Base-by-base conservation (phyloP, 2,113 vertebrate genomes). In the Cavia porcellus region DNA sequence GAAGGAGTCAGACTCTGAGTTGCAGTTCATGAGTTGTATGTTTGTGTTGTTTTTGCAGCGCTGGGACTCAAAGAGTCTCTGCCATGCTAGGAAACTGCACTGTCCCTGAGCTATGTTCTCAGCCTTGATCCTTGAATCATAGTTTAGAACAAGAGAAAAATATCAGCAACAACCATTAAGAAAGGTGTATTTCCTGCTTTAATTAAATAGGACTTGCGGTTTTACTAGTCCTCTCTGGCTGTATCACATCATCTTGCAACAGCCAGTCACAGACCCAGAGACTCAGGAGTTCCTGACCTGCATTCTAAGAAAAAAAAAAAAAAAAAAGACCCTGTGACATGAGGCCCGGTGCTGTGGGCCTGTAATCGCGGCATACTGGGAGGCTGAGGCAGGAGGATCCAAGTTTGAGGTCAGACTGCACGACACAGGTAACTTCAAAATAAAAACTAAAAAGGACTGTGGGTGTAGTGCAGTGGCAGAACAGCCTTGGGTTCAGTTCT, bases 101-200 rank as follows among this genome's bases (percentile, higher is more conserved):
- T 50, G 28, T 52, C 77, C 47, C 13, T 42, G 28, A 62, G 24
- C 52, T 59, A 61, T 38, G 88, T 10, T 45, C 9, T 14, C 22
- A 83, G n/a, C 4, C 24, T 15, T 19, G 59, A 72, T 75, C n/a
- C 25, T 19, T 42, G 55, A 96, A 62, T 59, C 52, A 66, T 0
- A 94, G 72, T 92, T 90, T 50, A 92, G 30, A 93, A 80, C 42
- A 84, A 62, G 68, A 84, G 64, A 62, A 42, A 50, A 74, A 4
- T 32, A 38, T 89, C 47, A 81, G 30, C 24, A 14, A 52, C 38
- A 75, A 28, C 96, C 50, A 72, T 22, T 35, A 91, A 45, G n/a
- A 94, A 89, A 35, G 25, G 24, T 79, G 15, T 52, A 45, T 45
- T 61, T 86, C 66, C 38, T 88, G 82, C 45, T 6, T 66, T 47